Conservation (phyloP, 2,797 vertebrate genomes). For the Acipenser transmontanus region DNA sequence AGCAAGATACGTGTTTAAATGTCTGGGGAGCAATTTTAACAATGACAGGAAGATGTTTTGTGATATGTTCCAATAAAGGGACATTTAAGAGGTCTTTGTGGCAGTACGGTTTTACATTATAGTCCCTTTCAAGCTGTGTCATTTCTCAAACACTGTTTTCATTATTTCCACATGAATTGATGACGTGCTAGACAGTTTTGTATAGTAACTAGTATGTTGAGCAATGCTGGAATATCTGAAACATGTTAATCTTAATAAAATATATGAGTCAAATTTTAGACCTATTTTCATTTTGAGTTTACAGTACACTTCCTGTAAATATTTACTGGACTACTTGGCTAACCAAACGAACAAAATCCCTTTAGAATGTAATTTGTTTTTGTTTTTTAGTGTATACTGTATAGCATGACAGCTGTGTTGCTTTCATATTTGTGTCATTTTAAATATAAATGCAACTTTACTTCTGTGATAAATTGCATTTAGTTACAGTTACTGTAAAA, state of each 20-base stretch:
- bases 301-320: conserved; percentile 1
- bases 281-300: conserved; percentile 6
- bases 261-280: conserved; percentile 12
- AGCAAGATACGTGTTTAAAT: conserved; percentile 8
- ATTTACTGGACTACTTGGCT: not conserved
- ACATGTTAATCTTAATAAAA: not conserved
- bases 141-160: not conserved
- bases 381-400: not conserved
- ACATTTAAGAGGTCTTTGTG: conserved; percentile 14
- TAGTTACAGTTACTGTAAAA: not conserved
- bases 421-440: not conserved
- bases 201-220: too few relatives aligned
- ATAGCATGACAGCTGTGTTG: not conserved
- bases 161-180: conserved; percentile 1
- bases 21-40: conserved; percentile 8
- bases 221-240: too few relatives aligned
- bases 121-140: not conserved
- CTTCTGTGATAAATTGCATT: not conserved
- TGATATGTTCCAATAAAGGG: not conserved
- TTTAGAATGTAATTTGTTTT: not conserved
- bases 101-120: conserved; percentile 5
- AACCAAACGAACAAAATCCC: not conserved
- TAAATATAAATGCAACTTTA: not conserved
- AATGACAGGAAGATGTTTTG: conserved; percentile 18
- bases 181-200: not conserved